These are phyloP conservation scores for Macquaria ambigua DNA, from an alignment of 2,113 vertebrate genomes.

Conservation along the genomic window DNA sequence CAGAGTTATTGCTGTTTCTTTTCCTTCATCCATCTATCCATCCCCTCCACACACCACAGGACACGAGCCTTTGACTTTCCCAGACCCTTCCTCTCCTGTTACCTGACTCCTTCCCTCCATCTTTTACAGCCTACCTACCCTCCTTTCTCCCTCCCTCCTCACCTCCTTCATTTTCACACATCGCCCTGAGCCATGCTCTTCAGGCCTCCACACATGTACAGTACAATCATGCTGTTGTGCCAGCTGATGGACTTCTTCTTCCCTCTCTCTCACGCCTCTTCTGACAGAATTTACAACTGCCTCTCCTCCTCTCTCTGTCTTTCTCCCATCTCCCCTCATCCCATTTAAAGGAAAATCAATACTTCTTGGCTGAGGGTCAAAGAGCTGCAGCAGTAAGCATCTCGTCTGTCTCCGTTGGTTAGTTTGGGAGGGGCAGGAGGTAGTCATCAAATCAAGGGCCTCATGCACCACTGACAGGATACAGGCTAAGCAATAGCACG, in stretches of 20 bases:
- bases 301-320: slow-evolving; percentile 3
- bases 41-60: background rate
- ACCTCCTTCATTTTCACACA: background rate
- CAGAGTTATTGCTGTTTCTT: slow-evolving; percentile 2
- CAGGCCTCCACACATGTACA: slow-evolving; percentile 17
- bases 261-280: slow-evolving; percentile 8
- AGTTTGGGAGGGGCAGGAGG: slow-evolving; percentile 55
- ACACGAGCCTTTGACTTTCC: slow-evolving; percentile 3
- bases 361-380: slow-evolving; percentile 66
- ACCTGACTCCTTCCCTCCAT: slow-evolving; percentile 2
- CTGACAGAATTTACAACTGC: slow-evolving; percentile 23
- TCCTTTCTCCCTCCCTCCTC: background rate
- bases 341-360: slow-evolving; percentile 71
- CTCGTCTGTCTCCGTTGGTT: slow-evolving; percentile 43
- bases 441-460: slow-evolving; percentile 50
- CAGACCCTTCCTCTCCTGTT: background rate
- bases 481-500: slow-evolving; percentile 14
- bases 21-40: background rate
- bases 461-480: slow-evolving; percentile 45
- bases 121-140: background rate
- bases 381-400: slow-evolving; percentile 55
- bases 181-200: background rate
- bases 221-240: slow-evolving; percentile 6
- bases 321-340: slow-evolving; percentile 37
- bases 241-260: slow-evolving; percentile 33